Base-by-base conservation (phyloP, 1,140 invertebrate species). In the Halictus rubicundus region DNA sequence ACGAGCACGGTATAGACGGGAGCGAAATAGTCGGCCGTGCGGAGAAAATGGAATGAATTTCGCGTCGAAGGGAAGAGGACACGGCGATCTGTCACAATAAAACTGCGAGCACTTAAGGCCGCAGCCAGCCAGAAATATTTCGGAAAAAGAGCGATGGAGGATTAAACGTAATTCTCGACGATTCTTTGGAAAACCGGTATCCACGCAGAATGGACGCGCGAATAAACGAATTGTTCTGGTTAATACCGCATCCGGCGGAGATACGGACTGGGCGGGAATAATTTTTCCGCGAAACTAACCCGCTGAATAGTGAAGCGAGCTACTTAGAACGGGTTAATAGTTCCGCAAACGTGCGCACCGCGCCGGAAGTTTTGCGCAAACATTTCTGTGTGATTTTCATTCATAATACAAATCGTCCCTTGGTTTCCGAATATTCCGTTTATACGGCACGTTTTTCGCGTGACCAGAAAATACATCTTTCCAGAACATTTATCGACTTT, bases 41-140 rank as follows among this genome's bases (percentile, higher is more conserved):
- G 27, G 46, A 52, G 66, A 82, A 85, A 77, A 82, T 82, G 81
- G 69, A 86, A 83, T 42, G 76, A 54, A 68, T 57, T 69, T 27
- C 42, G 27, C 66, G 75, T 78, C 69, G 75, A 60, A 68, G 59
- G 57, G 68, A 64, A 75, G 63, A 76, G 77, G 54, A 70, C 66
- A 23, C 63, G 70, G 57, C 68, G 68, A 81, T 78, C 75, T 72
- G 46, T 78, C 80, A 70, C 76, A 78, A 81, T 78, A 71, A 78
- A 81, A 66, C 42, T 54, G 61, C 49, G 68, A 59, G 63, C 80
- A 52, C 59, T 71, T 66, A 72, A 71, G 61, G 74, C 68, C 64
- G 59, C 79, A 81, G 32, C n/a, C 61, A 16, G 49, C 77, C 60
- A 59, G 68, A 68, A 71, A 68, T 72, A 81, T 70, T 78, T 72